A percentile compares a stretch with the other conserved stretches of the same genome.
Evolutionary conservation across 2,797 vertebrate genomes (phyloP).

Genomic region (Calcarius lapponicus): DNA sequence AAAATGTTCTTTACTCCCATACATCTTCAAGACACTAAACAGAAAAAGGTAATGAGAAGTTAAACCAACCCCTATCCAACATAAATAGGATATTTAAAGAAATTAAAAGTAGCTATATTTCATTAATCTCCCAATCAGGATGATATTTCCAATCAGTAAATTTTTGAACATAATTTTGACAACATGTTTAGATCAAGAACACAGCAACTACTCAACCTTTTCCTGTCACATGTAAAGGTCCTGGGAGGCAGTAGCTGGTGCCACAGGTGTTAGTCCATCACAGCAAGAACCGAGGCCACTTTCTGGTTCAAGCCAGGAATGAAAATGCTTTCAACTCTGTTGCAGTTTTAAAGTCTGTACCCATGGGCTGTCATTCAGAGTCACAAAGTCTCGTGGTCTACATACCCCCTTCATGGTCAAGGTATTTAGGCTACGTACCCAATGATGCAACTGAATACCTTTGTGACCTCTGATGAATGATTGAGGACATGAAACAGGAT

Average conservation of each 20-base stretch:
- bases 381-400: conserved; percentile 29
- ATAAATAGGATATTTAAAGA: neutral
- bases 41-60: neutral
- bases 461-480: conserved; percentile 33
- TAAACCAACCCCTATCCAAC: neutral
- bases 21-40: neutral
- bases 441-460: conserved; percentile 60
- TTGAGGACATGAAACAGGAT: conserved; percentile 31
- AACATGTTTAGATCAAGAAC: neutral
- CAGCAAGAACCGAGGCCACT: fast-evolving
- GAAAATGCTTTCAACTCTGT: neutral
- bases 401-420: conserved; percentile 59
- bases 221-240: neutral
- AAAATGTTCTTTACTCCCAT: neutral
- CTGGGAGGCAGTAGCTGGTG: neutral
- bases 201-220: neutral
- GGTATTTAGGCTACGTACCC: conserved; percentile 45
- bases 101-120: neutral
- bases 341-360: conserved; percentile 16
- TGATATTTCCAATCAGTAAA: neutral
- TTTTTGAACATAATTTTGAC: neutral
- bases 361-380: conserved; percentile 16
- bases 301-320: conserved; percentile 1
- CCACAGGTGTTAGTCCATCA: conserved; percentile 24
- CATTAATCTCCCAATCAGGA: neutral